phyloP scores from a whole-genome alignment of 1,140 invertebrate species.

The Drosophila prosaltans region DNA sequence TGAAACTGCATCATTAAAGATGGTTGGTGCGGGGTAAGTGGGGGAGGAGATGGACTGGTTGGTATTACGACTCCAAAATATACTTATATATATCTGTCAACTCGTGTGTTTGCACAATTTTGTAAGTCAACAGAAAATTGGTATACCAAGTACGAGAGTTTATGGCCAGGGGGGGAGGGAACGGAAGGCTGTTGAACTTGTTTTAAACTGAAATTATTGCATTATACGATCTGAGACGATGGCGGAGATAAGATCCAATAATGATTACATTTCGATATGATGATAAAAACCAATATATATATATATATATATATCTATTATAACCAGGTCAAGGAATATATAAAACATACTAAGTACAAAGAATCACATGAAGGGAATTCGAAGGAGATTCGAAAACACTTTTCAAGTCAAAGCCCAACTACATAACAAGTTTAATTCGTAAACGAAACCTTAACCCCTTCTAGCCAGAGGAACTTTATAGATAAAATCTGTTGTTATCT shows the following conservation, averaged over 20 bases:
- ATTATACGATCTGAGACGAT: not conserved
- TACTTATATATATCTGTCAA: not conserved
- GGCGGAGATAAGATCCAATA: not conserved
- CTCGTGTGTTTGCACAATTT: constrained; percentile 9
- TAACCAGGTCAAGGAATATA: not conserved
- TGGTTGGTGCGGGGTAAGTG: not conserved
- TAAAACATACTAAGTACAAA: not conserved
- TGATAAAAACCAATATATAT: not conserved
- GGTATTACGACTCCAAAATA: constrained; percentile 8
- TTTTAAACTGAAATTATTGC: not conserved
- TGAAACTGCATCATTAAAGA: not conserved
- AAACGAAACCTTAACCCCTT: no score
- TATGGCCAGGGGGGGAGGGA: not conserved
- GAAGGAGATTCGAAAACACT: no score
- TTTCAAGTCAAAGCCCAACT: no score
- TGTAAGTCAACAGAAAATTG: not conserved
- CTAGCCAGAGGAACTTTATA: no score
- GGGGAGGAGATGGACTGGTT: not conserved
- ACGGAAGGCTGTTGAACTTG: constrained; percentile 1
- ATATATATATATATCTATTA: no score
- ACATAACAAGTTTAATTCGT: no score
- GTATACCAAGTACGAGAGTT: not conserved
- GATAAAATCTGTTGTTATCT: no score
- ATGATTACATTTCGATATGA: not conserved
- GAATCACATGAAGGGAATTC: no score